These are phyloP conservation scores for Idaea aversata DNA, from an alignment of 2,888 invertebrate genomes.

Conservation along the genomic window DNA sequence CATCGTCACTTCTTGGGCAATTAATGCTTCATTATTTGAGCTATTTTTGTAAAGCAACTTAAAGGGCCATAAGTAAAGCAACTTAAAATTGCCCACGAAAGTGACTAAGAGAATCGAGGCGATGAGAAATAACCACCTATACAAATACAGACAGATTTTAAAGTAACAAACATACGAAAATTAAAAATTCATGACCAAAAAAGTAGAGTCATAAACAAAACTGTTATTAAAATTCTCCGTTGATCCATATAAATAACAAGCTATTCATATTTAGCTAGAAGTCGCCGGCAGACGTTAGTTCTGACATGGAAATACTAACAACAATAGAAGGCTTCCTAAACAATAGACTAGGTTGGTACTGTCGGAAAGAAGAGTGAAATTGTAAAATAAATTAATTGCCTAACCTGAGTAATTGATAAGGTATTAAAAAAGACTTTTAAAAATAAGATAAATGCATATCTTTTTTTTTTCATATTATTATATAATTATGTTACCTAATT, in stretches of 20 bases:
- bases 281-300: constrained; percentile 35
- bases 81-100: no score
- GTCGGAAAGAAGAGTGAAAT: constrained; percentile 25
- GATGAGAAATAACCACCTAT: no score
- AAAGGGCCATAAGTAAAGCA: no score
- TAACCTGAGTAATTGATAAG: no score
- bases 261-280: constrained; percentile 53
- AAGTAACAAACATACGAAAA: not conserved
- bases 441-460: not conserved
- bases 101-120: no score
- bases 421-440: not conserved
- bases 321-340: constrained; percentile 42
- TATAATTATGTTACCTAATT: no score
- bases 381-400: not conserved
- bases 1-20: no score
- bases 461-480: not conserved
- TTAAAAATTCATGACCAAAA: not conserved
- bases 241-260: constrained; percentile 36
- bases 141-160: no score
- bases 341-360: constrained; percentile 41
- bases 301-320: constrained; percentile 54
- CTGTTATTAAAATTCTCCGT: constrained; percentile 23
- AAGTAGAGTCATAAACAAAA: constrained; percentile 7
- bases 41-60: no score
- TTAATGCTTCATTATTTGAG: no score